Evolutionary conservation across 2,797 vertebrate genomes (phyloP), one percentile per base, ranked within the genome.

Genomic region (Sebastiscus tertius): DNA sequence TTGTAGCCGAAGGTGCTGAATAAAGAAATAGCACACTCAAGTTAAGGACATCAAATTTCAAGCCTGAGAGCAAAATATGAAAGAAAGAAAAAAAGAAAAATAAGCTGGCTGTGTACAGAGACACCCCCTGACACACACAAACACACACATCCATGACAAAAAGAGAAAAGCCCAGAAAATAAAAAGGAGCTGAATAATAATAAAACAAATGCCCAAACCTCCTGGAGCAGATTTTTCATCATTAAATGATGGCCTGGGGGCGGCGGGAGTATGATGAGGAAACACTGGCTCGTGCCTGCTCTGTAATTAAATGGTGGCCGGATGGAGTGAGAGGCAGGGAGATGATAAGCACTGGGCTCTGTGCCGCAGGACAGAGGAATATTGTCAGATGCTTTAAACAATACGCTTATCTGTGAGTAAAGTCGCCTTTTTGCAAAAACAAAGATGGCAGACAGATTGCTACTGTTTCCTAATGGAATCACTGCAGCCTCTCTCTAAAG

Each of bases 221-320:
- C 80, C 87, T 64, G 70, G 42, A 93, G 87, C 82, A 82, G 64
- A 93, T 94, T 93, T 78, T 93, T 87, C 84, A 94, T 93, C 88
- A 96, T 96, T 95, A 94, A 93, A 90, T 93, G 88, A 88, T 84
- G 78, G 89, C 94, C 93, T 77, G 81, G 90, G 91, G 92, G 87
- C 54, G 8, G 72, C 33, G 72, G 16, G 87, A 82, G 72, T 34
- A 58, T 77, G 80, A 83, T 80, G 90, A 92, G 91, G 86, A 93
- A 83, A 84, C 68, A 56, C 79, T 81, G 88, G 86, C 69, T 61
- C 56, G 62, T 80, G 82, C 58, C 80, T 66, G 64, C 86, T 85
- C 77, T 82, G 73, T 94, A 96, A 96, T 95, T 95, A 96, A 95
- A 95, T 81, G 92, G 88, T 88, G 76, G 61, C 79, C 72, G 91